Conservation (phyloP, 2,797 vertebrate genomes). For the Mormyrus hasselquistii region DNA sequence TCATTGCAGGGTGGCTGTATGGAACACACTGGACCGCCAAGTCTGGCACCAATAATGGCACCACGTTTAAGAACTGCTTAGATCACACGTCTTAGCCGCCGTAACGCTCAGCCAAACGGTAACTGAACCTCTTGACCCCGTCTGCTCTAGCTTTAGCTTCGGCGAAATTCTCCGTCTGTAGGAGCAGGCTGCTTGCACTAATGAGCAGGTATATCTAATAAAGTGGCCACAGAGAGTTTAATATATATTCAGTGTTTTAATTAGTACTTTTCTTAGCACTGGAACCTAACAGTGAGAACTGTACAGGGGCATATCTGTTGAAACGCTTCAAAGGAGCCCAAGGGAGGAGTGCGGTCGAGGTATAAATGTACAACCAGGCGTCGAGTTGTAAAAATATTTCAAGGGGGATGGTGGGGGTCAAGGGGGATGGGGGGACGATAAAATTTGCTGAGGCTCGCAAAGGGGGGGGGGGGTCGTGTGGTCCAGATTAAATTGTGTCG, state of each 20-base stretch:
- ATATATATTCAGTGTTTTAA: slow-evolving; percentile 1
- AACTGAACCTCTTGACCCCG: neutral
- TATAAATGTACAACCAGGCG: neutral
- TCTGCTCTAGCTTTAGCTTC: neutral
- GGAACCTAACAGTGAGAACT: neutral
- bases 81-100: neutral
- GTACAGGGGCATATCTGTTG: neutral
- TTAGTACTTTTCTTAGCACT: neutral
- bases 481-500: neutral
- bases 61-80: neutral
- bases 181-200: neutral
- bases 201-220: neutral
- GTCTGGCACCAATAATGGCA: neutral
- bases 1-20: neutral
- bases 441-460: neutral
- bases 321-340: neutral
- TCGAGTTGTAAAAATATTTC: slow-evolving; percentile 1
- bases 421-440: neutral
- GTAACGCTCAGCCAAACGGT: neutral
- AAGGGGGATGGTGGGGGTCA: neutral
- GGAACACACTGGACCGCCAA: neutral
- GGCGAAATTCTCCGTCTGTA: neutral
- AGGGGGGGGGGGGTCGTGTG: neutral
- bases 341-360: neutral
- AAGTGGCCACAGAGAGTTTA: neutral